Evolutionary conservation across 2,797 vertebrate species (phyloP), one percentile per base, ranked within the genome.

Genomic region (Meda fulgida): DNA sequence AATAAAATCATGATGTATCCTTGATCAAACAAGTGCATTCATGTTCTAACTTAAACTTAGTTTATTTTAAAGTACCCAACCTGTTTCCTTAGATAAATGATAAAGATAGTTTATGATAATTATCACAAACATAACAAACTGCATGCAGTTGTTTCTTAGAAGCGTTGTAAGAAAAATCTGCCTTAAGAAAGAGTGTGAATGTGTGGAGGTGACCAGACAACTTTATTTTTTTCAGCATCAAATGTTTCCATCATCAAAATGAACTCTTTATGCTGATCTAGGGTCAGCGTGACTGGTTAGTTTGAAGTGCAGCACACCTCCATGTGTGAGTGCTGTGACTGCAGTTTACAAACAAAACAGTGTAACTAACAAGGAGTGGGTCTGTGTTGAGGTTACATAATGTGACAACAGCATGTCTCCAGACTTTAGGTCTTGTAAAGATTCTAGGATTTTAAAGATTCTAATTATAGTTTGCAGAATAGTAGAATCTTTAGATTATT

Each of bases 241-340:
- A 29, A 63, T 63, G n/a, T 63, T 11, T 26, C 11, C 11, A 14
- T 29, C 26, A 29, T 63, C n/a, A 29, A 7, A 63, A 29, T 31
- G 14, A 65, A 18, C 7, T 31, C 71, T 19, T 48, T 31, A n/a
- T 69, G 46, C 21, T 80, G 78, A 51, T 69, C 63, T 53, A 26
- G 46, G 78, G 67, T 29, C 66, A 65, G 76, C 36, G 53, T 26
- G 23, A 83, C 46, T 31, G 9, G 60, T 65, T 10, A 9, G 71
- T 73, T 73, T 73, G 5, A 55, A 83, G 86, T 26, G 71, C 19
- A 31, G 43, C 23, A 73, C 48, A 67, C 11, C 9, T 55, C 78
- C 83, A 84, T 75, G 81, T 78, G 88, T 80, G 86, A 87, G 65
- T 83, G 88, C 89, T 79, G 88, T 91, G 69, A 72, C 76, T 53